phyloP scores from a whole-genome alignment of 2,113 vertebrate genomes.

The Elephas maximus region DNA sequence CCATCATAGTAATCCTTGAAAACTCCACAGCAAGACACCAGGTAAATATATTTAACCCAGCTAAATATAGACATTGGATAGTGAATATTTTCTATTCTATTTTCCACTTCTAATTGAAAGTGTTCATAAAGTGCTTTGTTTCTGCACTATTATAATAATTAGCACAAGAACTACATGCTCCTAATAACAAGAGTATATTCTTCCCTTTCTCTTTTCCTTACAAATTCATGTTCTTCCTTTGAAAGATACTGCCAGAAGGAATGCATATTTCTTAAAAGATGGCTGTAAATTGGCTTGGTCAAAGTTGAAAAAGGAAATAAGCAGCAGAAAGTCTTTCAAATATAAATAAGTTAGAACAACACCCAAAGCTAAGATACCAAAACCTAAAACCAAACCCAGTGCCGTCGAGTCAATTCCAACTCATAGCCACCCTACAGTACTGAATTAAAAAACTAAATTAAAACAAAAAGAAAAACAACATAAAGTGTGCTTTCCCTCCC shows the following conservation, averaged over 20 bases:
- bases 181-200: background rate
- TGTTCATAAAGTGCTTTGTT: no score
- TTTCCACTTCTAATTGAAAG: background rate
- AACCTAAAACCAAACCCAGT: no score
- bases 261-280: background rate
- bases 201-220: background rate
- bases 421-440: background rate
- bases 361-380: background rate
- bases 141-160: background rate
- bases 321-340: background rate
- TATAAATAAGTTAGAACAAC: background rate
- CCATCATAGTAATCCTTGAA: background rate
- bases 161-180: background rate
- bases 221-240: background rate
- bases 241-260: background rate
- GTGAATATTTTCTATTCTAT: background rate
- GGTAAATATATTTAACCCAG: no score
- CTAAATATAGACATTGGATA: background rate
- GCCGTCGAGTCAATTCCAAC: no score
- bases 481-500: background rate
- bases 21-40: background rate
- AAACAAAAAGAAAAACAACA: background rate
- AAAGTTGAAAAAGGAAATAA: background rate
- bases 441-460: constrained; percentile 45
- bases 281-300: background rate